phyloP scores from a whole-genome alignment of 1,140 invertebrate genomes.

The Zophobas atratus region DNA sequence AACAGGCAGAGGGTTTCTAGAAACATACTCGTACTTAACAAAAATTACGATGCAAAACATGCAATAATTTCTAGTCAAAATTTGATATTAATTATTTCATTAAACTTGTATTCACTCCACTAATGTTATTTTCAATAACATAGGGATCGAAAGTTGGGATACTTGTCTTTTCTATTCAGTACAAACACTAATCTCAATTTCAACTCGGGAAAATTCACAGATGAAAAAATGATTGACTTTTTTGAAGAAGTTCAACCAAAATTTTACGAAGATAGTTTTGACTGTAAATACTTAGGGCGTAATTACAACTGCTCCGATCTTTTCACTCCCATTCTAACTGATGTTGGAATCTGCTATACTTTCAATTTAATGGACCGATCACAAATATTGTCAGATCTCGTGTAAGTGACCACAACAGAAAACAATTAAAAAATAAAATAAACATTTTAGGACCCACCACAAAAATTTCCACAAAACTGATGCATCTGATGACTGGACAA shows the following conservation, averaged over 20 bases:
- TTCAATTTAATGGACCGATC: slow-evolving; percentile 76
- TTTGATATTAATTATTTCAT: no score
- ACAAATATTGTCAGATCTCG: slow-evolving; percentile 72
- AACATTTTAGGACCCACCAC: slow-evolving; percentile 3
- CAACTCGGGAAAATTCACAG: slow-evolving; percentile 4
- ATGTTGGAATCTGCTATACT: slow-evolving; percentile 80
- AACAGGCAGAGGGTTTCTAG: no score
- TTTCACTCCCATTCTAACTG: slow-evolving; percentile 76
- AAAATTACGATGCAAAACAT: no score
- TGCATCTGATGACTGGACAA: not conserved
- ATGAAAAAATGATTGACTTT: slow-evolving; percentile 11
- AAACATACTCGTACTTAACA: no score
- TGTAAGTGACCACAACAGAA: slow-evolving; percentile 62
- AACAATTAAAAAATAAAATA: not conserved
- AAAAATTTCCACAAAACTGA: slow-evolving; percentile 17
- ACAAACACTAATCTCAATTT: not conserved
- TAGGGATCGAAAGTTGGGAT: slow-evolving; percentile 5
- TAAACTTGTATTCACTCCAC: no score
- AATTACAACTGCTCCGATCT: slow-evolving; percentile 72
- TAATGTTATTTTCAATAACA: not conserved
- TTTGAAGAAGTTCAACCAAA: slow-evolving; percentile 71
- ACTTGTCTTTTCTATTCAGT: slow-evolving; percentile 7
- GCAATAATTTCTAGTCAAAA: no score
- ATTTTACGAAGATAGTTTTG: slow-evolving; percentile 72
- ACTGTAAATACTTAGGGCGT: slow-evolving; percentile 71